These are phyloP conservation scores for Podilymbus podiceps DNA, from an alignment of 2,113 vertebrate genomes.

Conservation along the genomic window DNA sequence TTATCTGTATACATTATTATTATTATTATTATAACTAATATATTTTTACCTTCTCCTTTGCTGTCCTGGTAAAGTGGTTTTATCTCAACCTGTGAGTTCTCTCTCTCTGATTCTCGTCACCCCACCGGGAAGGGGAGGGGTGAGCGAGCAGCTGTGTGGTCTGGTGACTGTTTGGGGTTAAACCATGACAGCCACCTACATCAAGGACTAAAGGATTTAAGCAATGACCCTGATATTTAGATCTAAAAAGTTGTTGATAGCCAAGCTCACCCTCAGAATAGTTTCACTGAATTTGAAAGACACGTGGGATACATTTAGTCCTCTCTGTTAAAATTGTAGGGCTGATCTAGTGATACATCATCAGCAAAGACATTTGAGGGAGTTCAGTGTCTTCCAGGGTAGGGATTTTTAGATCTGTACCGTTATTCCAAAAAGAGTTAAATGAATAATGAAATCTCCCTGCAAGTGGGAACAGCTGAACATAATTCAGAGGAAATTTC, in stretches of 20 bases:
- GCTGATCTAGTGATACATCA: slow-evolving; percentile 7
- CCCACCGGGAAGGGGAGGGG: too few species aligned
- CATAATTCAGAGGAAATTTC: slow-evolving; percentile 45
- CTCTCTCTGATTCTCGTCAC: too few species aligned
- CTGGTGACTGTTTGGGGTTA: too few species aligned
- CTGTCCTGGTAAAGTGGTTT: too few species aligned
- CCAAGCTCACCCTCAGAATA: neutral
- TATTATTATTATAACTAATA: too few species aligned
- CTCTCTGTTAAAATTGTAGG: neutral
- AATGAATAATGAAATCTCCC: slow-evolving; percentile 47
- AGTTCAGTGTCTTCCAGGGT: neutral
- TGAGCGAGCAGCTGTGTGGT: too few species aligned
- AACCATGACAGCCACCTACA: neutral
- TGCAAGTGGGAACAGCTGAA: slow-evolving; percentile 44
- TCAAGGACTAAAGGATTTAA: slow-evolving; percentile 28
- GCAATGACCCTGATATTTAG: slow-evolving; percentile 19
- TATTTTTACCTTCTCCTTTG: too few species aligned
- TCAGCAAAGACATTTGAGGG: slow-evolving; percentile 22
- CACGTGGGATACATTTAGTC: neutral
- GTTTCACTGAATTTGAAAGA: slow-evolving; percentile 3
- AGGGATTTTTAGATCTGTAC: slow-evolving; percentile 42
- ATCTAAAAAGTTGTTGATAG: slow-evolving; percentile 26
- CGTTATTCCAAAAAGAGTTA: slow-evolving; percentile 47
- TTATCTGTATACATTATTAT: too few species aligned
- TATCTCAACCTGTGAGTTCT: too few species aligned